These are phyloP conservation scores for Aurelia sp. DNA, from an alignment of 30 jellyfish, hydroid and myxozoan species.

Conservation along the genomic window DNA sequence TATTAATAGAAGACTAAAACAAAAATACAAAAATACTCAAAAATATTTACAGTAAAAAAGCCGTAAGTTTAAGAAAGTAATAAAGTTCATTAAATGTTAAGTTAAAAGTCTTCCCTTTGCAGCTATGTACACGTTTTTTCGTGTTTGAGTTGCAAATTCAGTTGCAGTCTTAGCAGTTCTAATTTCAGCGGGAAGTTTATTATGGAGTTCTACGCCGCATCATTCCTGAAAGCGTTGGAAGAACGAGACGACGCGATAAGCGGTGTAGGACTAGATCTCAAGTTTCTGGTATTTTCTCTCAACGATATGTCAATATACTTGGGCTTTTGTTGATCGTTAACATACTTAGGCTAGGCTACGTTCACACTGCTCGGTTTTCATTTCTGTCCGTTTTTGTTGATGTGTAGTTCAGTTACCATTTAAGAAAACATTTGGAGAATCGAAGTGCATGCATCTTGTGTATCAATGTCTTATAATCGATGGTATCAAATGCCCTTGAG, in stretches of 20 bases:
- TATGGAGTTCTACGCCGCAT: too few relatives aligned
- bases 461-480: constrained; percentile 52
- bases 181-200: constrained; percentile 58
- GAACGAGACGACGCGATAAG: constrained; percentile 9
- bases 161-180: constrained; percentile 35
- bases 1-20: too few relatives aligned
- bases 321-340: too few relatives aligned
- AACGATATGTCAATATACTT: constrained; percentile 20
- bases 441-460: constrained; percentile 66
- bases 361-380: too few relatives aligned
- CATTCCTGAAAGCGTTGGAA: constrained; percentile 24
- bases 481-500: constrained; percentile 83
- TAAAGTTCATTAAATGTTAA: too few relatives aligned
- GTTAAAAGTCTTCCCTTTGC: constrained; percentile 25
- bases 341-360: too few relatives aligned
- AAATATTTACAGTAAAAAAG: background rate
- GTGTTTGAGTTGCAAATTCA: too few relatives aligned
- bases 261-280: constrained; percentile 27
- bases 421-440: constrained; percentile 66
- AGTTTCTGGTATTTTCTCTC: constrained; percentile 30
- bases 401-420: constrained; percentile 67
- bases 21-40: too few relatives aligned
- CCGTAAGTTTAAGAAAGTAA: background rate
- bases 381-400: too few relatives aligned
- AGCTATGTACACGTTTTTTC: background rate